Percentiles rank a stretch among this genome's conserved stretches.
Conservation (phyloP, 2,888 invertebrate genomes). For the Epinotia nisella region DNA sequence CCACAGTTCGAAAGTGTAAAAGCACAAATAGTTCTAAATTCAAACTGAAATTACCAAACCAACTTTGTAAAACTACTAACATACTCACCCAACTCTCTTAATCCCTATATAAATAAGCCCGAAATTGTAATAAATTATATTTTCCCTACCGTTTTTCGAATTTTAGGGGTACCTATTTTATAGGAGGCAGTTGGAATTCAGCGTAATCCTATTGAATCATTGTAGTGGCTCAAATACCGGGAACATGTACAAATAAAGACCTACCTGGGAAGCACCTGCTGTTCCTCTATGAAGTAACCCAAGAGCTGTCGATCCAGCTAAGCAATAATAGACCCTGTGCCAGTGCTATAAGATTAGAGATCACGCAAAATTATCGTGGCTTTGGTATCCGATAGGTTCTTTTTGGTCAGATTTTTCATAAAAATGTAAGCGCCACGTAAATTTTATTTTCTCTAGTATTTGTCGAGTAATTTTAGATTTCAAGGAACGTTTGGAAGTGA, state of each 20-base stretch:
- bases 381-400: slow-evolving; percentile 46
- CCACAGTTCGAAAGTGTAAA: slow-evolving; percentile 60
- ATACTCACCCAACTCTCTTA: not conserved
- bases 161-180: slow-evolving; percentile 34
- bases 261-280: slow-evolving; percentile 80
- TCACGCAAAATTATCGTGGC: slow-evolving; percentile 2
- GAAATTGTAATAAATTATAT: slow-evolving; percentile 16
- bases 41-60: slow-evolving; percentile 46
- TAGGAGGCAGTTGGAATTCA: slow-evolving; percentile 56
- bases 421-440: slow-evolving; percentile 79
- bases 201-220: slow-evolving; percentile 62
- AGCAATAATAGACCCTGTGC: slow-evolving; percentile 11
- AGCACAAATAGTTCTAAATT: slow-evolving; percentile 54
- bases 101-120: slow-evolving; percentile 13
- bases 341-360: not conserved
- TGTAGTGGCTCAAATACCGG: slow-evolving; percentile 66
- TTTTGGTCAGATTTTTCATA: slow-evolving; percentile 52
- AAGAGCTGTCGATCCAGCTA: not conserved
- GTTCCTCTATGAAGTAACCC: slow-evolving; percentile 50
- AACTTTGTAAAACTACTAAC: not conserved
- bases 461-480: slow-evolving; percentile 45
- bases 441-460: slow-evolving; percentile 54
- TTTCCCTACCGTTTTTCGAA: not conserved
- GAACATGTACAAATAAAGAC: slow-evolving; percentile 66
- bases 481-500: slow-evolving; percentile 41